Conservation (phyloP, 2,797 vertebrate species). For the Chiloscyllium punctatum region DNA sequence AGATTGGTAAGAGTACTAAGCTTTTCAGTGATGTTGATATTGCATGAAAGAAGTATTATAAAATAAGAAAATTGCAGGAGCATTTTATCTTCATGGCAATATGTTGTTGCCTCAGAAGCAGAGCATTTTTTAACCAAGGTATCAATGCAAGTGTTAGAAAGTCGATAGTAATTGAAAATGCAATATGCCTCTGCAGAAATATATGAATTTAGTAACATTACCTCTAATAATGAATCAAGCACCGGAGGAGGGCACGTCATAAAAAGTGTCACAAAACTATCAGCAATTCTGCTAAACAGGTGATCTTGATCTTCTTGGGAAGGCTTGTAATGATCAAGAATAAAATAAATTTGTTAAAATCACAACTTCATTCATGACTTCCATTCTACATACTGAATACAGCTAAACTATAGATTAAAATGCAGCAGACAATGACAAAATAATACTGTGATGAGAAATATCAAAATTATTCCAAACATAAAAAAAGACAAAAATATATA, state of each 20-base stretch:
- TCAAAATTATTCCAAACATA: not conserved
- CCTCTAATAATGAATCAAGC: slow-evolving; percentile 54
- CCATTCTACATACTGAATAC: too few species aligned
- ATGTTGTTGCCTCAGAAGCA: not conserved
- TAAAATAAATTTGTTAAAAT: not conserved
- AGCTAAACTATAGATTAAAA: not conserved
- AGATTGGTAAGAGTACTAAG: too few species aligned
- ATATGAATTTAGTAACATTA: slow-evolving; percentile 42
- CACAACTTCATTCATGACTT: not conserved
- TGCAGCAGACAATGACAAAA: not conserved
- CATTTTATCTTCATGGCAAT: not conserved
- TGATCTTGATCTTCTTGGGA: slow-evolving; percentile 49
- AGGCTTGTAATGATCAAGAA: slow-evolving; percentile 42
- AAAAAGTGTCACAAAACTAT: slow-evolving; percentile 53
- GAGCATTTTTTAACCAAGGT: not conserved
- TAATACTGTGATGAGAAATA: not conserved
- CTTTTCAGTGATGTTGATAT: too few species aligned
- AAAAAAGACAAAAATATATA: too few species aligned
- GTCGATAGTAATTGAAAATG: not conserved
- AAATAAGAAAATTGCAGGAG: not conserved
- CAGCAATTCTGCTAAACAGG: slow-evolving; percentile 54
- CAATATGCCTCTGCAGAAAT: not conserved
- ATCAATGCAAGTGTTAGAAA: not conserved
- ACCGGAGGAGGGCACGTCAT: slow-evolving; percentile 45
- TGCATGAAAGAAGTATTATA: not conserved